phyloP scores from a whole-genome alignment of 2,888 invertebrate genomes.

The Pherbina coryleti region DNA sequence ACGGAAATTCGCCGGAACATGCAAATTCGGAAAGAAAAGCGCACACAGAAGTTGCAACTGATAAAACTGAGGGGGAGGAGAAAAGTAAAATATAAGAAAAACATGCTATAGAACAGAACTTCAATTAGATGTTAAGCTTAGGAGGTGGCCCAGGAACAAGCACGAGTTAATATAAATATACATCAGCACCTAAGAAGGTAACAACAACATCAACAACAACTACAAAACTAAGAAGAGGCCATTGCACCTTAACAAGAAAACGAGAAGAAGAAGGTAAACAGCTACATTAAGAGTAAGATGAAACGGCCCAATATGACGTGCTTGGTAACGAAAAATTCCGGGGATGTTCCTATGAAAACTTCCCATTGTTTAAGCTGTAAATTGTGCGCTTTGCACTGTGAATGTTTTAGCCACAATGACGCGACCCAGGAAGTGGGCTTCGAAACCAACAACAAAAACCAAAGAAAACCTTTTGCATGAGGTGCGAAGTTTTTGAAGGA shows the following conservation, averaged over 20 bases:
- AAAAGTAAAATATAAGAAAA: too few species aligned
- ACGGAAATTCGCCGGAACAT: too few species aligned
- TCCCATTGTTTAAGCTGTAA: neutral
- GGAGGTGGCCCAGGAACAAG: neutral
- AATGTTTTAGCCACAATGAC: constrained; percentile 42
- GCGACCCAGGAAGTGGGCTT: constrained; percentile 49
- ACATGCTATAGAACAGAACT: too few species aligned
- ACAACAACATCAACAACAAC: neutral
- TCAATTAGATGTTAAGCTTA: too few species aligned
- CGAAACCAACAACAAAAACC: neutral
- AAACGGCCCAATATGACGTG: constrained; percentile 16
- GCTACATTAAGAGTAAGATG: neutral
- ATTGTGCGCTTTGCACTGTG: constrained; percentile 32
- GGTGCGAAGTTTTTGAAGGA: constrained; percentile 16
- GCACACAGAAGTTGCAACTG: too few species aligned
- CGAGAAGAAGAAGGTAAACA: neutral
- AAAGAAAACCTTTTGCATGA: neutral
- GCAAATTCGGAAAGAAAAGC: too few species aligned
- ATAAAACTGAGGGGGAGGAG: too few species aligned
- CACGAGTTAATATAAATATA: neutral
- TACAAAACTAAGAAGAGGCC: neutral
- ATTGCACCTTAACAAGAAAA: neutral
- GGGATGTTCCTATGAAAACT: too few species aligned
- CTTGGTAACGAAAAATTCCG: neutral
- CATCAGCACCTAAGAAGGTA: neutral